Evolutionary conservation across 2,797 vertebrate genomes (phyloP).

Genomic region (Limosa lapponica): DNA sequence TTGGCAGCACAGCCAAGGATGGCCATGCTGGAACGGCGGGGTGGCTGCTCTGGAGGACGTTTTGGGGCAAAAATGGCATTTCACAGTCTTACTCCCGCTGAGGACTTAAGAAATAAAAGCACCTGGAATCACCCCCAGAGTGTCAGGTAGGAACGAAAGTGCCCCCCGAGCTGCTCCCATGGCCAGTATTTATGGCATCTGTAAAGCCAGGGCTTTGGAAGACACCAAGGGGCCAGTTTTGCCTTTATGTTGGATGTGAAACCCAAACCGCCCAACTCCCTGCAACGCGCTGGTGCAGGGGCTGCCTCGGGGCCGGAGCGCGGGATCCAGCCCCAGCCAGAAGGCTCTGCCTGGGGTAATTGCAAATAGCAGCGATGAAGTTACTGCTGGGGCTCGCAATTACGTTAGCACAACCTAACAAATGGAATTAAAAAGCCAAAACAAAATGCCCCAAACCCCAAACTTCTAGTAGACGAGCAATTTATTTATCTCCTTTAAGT

Average conservation of each 20-base stretch:
- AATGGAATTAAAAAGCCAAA: not conserved
- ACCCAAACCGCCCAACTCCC: fast-evolving
- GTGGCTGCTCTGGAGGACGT: fast-evolving
- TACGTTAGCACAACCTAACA: not conserved
- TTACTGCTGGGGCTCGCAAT: not conserved
- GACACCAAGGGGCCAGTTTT: not conserved
- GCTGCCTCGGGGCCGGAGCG: not conserved
- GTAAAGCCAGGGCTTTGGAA: too few species aligned
- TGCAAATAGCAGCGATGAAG: not conserved
- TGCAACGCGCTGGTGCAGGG: not conserved
- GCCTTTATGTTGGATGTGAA: not conserved
- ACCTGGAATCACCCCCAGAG: not conserved
- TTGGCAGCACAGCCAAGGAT: not conserved
- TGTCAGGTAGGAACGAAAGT: not conserved
- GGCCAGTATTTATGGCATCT: not conserved
- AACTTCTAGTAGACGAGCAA: not conserved
- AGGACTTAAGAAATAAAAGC: not conserved
- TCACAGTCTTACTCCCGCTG: not conserved
- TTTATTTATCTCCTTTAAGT: not conserved
- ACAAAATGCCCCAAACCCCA: not conserved
- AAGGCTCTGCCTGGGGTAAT: fast-evolving
- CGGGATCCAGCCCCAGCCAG: not conserved
- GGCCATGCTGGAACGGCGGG: not conserved
- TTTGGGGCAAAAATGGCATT: not conserved
- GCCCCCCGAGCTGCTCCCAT: not conserved